Base-by-base conservation (phyloP, 35 echinoderm and acorn worm species). In the Ptychodera flava region DNA sequence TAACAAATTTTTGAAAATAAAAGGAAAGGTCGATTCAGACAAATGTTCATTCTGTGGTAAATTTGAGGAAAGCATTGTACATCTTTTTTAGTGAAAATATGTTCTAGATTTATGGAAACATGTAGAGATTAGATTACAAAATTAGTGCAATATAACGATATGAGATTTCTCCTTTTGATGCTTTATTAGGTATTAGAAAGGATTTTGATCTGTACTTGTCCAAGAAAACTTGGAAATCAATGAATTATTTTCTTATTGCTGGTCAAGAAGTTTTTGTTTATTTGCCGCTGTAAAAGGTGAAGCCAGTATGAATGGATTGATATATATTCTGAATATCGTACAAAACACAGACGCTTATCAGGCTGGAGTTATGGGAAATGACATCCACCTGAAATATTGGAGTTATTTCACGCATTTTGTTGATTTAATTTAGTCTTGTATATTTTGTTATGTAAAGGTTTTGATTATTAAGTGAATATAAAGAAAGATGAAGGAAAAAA, bases 1-100 rank as follows among this genome's bases (percentile, higher is more conserved):
- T 64, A 64, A 64, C 45, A 64, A 64, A 64, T 64, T 64, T 64
- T 64, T 64, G 45, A 64, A 64, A 64, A 64, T 64, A 64, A 64
- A 64, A 64, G 45, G 45, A 64, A 64, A 64, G 45, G 45, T 64
- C 22, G 45, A 64, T 22, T 64, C 45, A 64, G 45, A 64, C 22
- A 64, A 64, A 12, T 64, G 45, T 64, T 64, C 45, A 64, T 64
- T 64, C 45, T 64, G 45, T 64, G 45, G 45, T 64, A 64, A 22
- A 12, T 64, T 64, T 22, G 45, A 64, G 45, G 45, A 64, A 64
- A 12, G 45, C 22, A 64, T 64, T 64, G 6, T 64, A 22, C 45
- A 64, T 64, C 22, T 64, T 64, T 64, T 64, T 64, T 6, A 64
- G 45, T 64, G 45, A 12, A 64, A 64, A 12, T 64, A 64, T 64